Conservation (phyloP, 35 echinoderm and acorn worm genomes). For the Eucidaris tribuloides region DNA sequence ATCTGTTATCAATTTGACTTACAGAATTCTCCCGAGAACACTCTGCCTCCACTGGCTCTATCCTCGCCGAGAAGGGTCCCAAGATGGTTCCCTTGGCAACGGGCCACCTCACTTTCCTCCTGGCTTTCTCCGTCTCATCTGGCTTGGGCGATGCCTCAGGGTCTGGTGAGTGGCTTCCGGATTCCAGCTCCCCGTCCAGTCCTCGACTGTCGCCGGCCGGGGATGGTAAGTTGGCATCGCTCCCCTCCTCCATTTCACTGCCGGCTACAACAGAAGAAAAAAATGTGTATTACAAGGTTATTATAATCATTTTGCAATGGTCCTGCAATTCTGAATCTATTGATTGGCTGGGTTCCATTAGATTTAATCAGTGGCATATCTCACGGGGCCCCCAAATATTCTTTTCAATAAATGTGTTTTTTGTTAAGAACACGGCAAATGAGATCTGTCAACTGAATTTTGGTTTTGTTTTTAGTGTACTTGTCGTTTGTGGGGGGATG, state of each 20-base stretch:
- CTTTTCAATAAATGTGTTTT: background rate
- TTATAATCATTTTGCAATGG: background rate
- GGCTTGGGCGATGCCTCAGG: background rate
- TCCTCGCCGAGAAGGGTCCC: constrained; percentile 3
- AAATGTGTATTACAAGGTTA: background rate
- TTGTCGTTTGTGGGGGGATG: too few relatives aligned
- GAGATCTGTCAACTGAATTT: background rate
- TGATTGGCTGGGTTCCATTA: background rate
- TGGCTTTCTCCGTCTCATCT: background rate
- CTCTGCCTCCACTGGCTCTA: background rate
- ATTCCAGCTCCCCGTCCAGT: background rate
- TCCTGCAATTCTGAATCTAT: background rate
- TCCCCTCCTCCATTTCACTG: background rate
- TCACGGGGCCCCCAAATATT: background rate
- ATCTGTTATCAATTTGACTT: too few relatives aligned
- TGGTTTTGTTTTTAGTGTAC: too few relatives aligned
- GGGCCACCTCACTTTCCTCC: background rate
- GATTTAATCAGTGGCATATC: too few relatives aligned
- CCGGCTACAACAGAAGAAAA: background rate
- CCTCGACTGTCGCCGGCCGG: background rate
- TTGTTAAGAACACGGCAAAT: background rate
- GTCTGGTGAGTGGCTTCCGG: background rate
- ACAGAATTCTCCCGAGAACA: background rate
- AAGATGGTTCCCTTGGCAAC: background rate
- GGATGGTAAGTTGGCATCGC: background rate